Percentiles rank a stretch among this genome's conserved stretches.
Conservation (phyloP, 2,113 vertebrate genomes). For the Xiphophorus hellerii region DNA sequence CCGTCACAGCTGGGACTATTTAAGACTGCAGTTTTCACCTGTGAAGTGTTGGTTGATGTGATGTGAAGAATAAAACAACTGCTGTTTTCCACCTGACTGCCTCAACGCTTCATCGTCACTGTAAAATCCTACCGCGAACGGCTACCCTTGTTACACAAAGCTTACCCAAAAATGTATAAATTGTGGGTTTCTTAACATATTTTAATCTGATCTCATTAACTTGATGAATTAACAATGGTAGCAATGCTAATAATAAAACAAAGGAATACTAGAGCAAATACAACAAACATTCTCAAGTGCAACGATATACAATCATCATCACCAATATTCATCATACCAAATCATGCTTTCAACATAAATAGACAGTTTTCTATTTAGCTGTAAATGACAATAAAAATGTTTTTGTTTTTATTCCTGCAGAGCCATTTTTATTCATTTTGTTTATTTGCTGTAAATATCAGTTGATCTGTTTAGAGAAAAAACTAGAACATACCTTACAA, state of each 20-base stretch:
- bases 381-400: constrained; percentile 13
- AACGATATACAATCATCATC: background rate
- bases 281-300: background rate
- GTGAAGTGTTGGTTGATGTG: too few species aligned
- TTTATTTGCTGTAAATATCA: constrained; percentile 30
- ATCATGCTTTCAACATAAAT: background rate
- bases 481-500: background rate
- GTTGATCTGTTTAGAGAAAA: constrained; percentile 6
- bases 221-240: background rate
- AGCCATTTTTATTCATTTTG: constrained; percentile 5
- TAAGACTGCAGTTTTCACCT: too few species aligned
- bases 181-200: background rate
- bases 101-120: too few species aligned
- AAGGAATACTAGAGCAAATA: background rate
- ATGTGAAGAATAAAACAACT: too few species aligned
- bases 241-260: background rate
- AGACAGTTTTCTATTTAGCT: background rate
- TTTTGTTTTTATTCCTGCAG: background rate
- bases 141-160: too few species aligned
- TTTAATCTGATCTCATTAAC: background rate
- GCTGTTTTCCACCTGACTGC: too few species aligned
- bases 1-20: too few species aligned
- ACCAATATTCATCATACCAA: background rate
- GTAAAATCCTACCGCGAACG: too few species aligned
- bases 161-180: background rate